Conservation (phyloP, 2,797 vertebrate species). For the Crotalus adamanteus region DNA sequence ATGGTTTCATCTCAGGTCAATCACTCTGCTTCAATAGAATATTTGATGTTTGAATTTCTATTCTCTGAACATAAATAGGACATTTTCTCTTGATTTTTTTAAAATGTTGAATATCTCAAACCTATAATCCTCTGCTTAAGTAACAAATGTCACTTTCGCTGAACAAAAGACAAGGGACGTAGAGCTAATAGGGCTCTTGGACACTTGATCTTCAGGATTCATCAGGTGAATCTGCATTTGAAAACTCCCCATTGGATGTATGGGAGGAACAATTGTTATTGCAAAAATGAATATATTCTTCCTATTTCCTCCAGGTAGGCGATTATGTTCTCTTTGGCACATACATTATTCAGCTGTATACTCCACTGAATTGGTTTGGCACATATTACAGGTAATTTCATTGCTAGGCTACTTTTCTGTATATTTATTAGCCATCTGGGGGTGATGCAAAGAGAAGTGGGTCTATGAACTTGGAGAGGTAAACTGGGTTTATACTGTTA, state of each 20-base stretch:
- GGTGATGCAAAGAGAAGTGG: background rate
- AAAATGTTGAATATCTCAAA: background rate
- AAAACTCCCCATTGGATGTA: background rate
- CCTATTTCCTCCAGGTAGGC: slow-evolving; percentile 79
- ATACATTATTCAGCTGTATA: slow-evolving; percentile 96
- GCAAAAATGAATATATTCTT: background rate
- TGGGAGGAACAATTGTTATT: background rate
- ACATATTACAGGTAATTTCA: slow-evolving; percentile 90
- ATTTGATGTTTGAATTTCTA: background rate
- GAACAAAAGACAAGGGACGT: background rate
- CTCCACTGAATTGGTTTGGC: slow-evolving; percentile 96
- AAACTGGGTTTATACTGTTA: background rate
- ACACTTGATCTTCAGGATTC: background rate
- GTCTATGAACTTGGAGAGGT: background rate
- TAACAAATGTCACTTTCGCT: background rate
- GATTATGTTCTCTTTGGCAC: slow-evolving; percentile 95
- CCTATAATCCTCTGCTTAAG: background rate
- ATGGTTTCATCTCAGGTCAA: background rate
- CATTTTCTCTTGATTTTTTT: background rate
- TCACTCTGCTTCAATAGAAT: background rate
- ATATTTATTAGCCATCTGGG: background rate
- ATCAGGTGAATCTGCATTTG: background rate
- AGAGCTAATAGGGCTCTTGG: background rate
- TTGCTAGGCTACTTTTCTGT: background rate
- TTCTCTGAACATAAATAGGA: background rate